Base-by-base conservation (phyloP, 1,140 invertebrate genomes). In the Anastrepha ludens region DNA sequence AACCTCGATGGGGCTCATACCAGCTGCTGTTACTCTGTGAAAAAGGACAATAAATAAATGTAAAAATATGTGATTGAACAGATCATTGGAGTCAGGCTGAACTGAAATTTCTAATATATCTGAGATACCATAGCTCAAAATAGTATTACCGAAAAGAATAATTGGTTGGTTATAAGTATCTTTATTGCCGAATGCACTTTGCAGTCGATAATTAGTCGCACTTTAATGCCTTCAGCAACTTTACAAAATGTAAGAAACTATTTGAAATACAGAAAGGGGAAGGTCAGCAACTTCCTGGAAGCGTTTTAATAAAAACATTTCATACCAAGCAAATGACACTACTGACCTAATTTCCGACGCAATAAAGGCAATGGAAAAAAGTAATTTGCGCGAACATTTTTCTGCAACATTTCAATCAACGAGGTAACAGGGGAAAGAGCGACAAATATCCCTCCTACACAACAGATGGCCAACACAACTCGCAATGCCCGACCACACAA, bases 301-400 rank as follows among this genome's bases (percentile, higher is more conserved):
- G n/a, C 74, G 9, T 29, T 29, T 58, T 58, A 81, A 81, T 6
- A 50, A 17, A 8, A 81, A 55, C 41, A 81, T 47, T 41, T 81
- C 47, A 50, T 20, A n/a, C 47, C 74, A 81, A 55, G 17, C 15
- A 58, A 81, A 81, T 55, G 20, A 81, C 47, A 81, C 74, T 81
- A 81, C 74, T 81, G 74, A 81, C 74, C 74, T n/a, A 81, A 55
- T 81, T 81, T 81, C 44, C 74, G 47, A 58, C 74, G 74, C 47
- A 81, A 81, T 81, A 81, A 81, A 55, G 9, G 74, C n/a, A 41
- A 3, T 29, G 44, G 6, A 44, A 58, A 81, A 81, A 81, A 50
- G n/a, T 55, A 55, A 55, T 81, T 81, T 81, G 44, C 3, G 47
- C 2, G 41, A 78, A 44, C 5, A 70, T 70, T 78, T n/a, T 47